Evolutionary conservation across 2,797 vertebrate genomes (phyloP).

Genomic region (Spinus olivaceus): DNA sequence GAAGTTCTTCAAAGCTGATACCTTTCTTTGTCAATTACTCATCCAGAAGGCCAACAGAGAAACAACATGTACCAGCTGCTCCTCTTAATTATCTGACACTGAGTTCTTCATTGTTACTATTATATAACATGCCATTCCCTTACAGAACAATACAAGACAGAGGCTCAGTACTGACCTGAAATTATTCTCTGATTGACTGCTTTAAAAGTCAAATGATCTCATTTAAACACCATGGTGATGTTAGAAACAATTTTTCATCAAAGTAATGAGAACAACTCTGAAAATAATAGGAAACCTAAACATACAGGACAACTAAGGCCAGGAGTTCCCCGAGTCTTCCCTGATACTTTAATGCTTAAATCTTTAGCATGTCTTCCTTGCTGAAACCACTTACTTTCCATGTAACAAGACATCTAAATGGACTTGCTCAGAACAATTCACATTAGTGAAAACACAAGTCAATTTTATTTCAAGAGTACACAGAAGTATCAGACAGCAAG

Average conservation of each 20-base stretch:
- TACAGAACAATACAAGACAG: neutral
- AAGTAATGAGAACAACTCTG: neutral
- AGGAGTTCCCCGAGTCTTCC: neutral
- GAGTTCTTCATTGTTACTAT: neutral
- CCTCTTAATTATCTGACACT: neutral
- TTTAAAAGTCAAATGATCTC: neutral
- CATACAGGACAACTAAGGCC: neutral
- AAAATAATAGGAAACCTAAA: neutral
- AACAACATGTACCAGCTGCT: neutral
- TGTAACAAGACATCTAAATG: neutral
- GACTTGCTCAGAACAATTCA: neutral
- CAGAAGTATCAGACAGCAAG: neutral
- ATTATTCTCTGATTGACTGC: neutral
- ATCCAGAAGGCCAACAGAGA: neutral
- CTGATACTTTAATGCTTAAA: neutral
- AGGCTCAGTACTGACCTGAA: neutral
- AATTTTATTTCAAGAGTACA: neutral
- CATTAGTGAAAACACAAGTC: neutral
- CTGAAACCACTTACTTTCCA: neutral
- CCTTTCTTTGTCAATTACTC: neutral
- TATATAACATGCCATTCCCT: neutral
- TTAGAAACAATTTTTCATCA: neutral
- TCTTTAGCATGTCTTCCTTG: neutral
- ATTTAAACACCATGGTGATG: neutral
- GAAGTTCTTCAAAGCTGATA: neutral